Base-by-base conservation (phyloP, 2,113 vertebrate genomes). In the Osmerus eperlanus region DNA sequence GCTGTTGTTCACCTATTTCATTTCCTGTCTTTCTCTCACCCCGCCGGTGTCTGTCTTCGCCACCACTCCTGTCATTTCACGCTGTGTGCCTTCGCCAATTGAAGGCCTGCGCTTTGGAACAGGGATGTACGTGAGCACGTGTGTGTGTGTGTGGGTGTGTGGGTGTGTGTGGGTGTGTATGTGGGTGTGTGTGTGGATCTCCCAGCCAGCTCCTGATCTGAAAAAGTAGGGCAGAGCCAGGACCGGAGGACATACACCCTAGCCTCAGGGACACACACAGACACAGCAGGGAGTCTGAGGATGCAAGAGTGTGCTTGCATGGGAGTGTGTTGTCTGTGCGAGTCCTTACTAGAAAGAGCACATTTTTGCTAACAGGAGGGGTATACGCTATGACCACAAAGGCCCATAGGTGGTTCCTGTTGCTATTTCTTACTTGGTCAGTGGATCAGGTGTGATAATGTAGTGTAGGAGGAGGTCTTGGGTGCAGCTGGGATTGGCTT, bases 21-120 rank as follows among this genome's bases (percentile, higher is more conserved):
- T 23, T 47, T 9, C 4, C 7, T 67, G 68, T 74, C 72, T 65
- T 61, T 47, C 63, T 70, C 67, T 25, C 41, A 70, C 56, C 63
- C 73, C 29, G 54, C 11, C 36, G 25, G 63, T 59, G 74, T 61
- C 51, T 77, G 65, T 82, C 70, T 72, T n/a, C 16, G 56, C 70
- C 60, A 72, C 32, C 67, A 61, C 71, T 75, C 73, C 61, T 84
- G 78, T 79, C 82, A 85, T 86, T 89, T 89, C 85, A 89, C 62
- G 75, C 77, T 77, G 75, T 63, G 80, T 86, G 85, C 84, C 76
- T 81, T 85, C 84, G 85, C 78, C 88, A 84, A 86, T 85, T 82
- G 76, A 83, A 72, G 70, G 65, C 70, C 70, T 79, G 52, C 29
- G 70, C 81, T 81, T 69, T 75, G 73, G 67, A 70, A 81, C 61